Evolutionary conservation across 2,113 vertebrate genomes (phyloP).

Genomic region (Leucopsar rothschildi): DNA sequence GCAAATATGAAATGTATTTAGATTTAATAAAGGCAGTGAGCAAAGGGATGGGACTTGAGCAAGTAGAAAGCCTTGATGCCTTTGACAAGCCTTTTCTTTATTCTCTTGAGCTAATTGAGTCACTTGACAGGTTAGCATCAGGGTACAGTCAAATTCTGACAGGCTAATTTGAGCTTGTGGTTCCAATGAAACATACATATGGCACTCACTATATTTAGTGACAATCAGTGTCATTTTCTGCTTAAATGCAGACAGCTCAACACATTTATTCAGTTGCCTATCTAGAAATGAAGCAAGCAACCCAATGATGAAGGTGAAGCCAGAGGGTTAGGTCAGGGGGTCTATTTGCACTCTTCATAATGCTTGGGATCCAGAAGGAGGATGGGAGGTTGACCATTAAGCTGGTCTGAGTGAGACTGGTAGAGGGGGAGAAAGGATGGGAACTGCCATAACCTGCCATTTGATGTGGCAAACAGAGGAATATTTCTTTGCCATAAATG

Average conservation of each 20-base stretch:
- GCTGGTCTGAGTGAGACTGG: background rate
- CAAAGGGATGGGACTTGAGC: constrained; percentile 6
- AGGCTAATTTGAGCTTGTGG: constrained; percentile 72
- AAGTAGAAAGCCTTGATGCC: constrained; percentile 16
- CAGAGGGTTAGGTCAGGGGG: background rate
- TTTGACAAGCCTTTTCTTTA: constrained; percentile 70
- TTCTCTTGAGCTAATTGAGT: constrained; percentile 71
- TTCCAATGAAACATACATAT: constrained; percentile 61
- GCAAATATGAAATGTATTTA: constrained; percentile 15
- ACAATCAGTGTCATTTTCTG: constrained; percentile 73
- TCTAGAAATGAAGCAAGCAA: background rate
- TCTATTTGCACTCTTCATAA: background rate
- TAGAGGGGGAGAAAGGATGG: background rate
- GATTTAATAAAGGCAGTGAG: constrained; percentile 47
- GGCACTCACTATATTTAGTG: constrained; percentile 68
- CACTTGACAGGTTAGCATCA: constrained; percentile 65
- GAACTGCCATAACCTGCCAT: background rate
- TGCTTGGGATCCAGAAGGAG: background rate
- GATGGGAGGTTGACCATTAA: background rate
- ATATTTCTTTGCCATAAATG: background rate
- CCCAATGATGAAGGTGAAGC: background rate
- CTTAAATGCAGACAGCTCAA: constrained; percentile 54
- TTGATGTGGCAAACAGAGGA: background rate
- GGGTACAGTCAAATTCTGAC: constrained; percentile 66
- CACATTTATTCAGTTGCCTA: constrained; percentile 16